phyloP scores from a whole-genome alignment of 2,113 vertebrate species.

The Siniperca chuatsi region DNA sequence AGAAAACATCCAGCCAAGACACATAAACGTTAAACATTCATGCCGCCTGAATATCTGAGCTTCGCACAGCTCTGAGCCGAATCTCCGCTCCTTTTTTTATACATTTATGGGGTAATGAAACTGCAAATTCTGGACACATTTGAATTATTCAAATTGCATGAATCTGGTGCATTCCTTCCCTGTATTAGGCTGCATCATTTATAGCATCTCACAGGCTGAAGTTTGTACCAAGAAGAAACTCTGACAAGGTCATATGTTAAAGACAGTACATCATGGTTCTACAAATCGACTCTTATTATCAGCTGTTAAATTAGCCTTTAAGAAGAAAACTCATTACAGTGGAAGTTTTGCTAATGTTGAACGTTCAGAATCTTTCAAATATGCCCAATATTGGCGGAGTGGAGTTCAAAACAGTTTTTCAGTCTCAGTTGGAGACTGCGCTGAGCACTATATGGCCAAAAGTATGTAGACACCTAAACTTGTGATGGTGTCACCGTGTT shows the following conservation, averaged over 20 bases:
- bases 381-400: not conserved
- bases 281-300: not conserved
- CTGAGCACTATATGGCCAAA: no score
- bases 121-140: not conserved
- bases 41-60: not conserved
- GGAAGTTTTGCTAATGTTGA: not conserved
- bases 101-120: not conserved
- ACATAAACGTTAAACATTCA: constrained; percentile 8
- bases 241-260: not conserved
- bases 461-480: no score
- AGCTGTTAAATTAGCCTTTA: not conserved
- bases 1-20: constrained; percentile 10
- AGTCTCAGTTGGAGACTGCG: no score
- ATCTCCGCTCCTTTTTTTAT: not conserved
- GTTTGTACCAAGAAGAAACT: not conserved
- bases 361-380: not conserved
- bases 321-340: not conserved
- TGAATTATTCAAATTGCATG: constrained; percentile 6
- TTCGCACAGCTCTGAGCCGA: not conserved
- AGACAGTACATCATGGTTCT: not conserved
- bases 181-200: constrained; percentile 7
- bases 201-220: constrained; percentile 2
- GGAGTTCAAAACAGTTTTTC: not conserved
- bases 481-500: no score
- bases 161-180: not conserved